Base-by-base conservation (phyloP, 2,888 invertebrate genomes). In the Geophilus truncorum region DNA sequence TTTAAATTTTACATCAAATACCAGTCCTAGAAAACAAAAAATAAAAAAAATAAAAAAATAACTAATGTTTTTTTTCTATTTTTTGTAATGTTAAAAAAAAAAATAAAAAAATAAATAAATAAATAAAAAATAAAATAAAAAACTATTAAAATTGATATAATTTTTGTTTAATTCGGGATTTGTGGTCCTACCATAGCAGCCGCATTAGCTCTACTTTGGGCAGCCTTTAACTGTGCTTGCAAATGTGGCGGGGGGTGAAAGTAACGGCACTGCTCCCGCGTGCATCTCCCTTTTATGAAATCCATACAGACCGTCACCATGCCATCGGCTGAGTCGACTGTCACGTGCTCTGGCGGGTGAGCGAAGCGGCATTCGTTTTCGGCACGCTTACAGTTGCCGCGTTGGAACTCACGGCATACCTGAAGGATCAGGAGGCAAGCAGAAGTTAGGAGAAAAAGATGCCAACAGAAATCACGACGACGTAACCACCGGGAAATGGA, bases 191-290 rank as follows among this genome's bases (percentile, higher is more conserved):
- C 86, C 87, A 87, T 85, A 85, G 85, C 84, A 82, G 86, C 84
- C 82, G 86, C 85, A 84, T 86, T 86, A 85, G 87, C 86, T 85
- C 87, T 84, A 85, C 87, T 87, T 93, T 96, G 96, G 92, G 95
- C 95, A 92, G 93, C 91, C 94, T 95, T 95, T 93, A 96, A 94
- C 94, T 95, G 95, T 93, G 94, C 94, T 94, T 95, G 95, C 91
- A 97, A 96, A 94, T 97, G 97, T 93, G 96, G 93, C 92, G 97
- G 97, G 92, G 97, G 97, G 93, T 97, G 97, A 93, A 96, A 97
- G 95, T 97, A 97, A 93, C 96, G 95, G 94, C 97, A 97, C 92
- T 95, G 95, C 92, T 96, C 96, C 92, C 97, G 95, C 92, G 94
- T 93, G 93, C 97, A 97, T 93, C 95, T 94, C 92, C 95, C 95